phyloP scores from a whole-genome alignment of 2,113 vertebrate species.

The Eudyptes chrysolophus region DNA sequence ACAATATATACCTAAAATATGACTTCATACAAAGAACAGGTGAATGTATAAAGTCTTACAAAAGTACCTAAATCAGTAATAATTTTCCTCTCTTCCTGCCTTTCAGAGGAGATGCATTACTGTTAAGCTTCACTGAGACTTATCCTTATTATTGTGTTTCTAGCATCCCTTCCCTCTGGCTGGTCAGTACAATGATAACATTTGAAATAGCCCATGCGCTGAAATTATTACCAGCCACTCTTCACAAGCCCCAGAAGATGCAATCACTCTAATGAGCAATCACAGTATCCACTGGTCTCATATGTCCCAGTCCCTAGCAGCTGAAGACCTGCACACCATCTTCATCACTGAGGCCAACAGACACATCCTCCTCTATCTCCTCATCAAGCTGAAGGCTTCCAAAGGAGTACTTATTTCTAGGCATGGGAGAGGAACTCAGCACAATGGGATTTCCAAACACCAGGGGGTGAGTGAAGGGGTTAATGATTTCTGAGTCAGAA shows the following conservation, averaged over 20 bases:
- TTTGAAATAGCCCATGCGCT: not conserved
- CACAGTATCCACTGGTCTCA: not conserved
- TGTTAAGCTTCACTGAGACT: not conserved
- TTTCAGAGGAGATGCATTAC: not conserved
- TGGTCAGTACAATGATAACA: not conserved
- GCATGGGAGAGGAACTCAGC: slow-evolving; percentile 70
- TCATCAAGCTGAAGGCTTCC: slow-evolving; percentile 84
- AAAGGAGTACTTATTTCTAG: slow-evolving; percentile 80
- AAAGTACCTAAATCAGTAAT: not conserved
- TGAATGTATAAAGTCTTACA: not conserved
- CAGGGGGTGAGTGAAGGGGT: slow-evolving; percentile 72
- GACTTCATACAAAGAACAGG: not conserved
- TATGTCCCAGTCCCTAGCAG: slow-evolving; percentile 37
- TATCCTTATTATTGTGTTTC: not conserved
- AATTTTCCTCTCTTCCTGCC: not conserved
- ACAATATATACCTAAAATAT: not conserved
- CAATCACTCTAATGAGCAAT: not conserved
- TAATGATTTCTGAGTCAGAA: slow-evolving; percentile 82
- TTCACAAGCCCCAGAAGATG: not conserved
- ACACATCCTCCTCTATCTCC: slow-evolving; percentile 76
- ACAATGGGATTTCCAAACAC: slow-evolving; percentile 72
- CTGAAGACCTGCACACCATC: slow-evolving; percentile 79
- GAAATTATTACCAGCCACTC: not conserved
- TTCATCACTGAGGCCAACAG: slow-evolving; percentile 80
- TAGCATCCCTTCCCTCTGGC: not conserved